Percentiles rank a stretch among this genome's conserved stretches.
These are phyloP conservation scores for Brachypterus glaber DNA, from an alignment of 2,888 invertebrate species.

Conservation along the genomic window DNA sequence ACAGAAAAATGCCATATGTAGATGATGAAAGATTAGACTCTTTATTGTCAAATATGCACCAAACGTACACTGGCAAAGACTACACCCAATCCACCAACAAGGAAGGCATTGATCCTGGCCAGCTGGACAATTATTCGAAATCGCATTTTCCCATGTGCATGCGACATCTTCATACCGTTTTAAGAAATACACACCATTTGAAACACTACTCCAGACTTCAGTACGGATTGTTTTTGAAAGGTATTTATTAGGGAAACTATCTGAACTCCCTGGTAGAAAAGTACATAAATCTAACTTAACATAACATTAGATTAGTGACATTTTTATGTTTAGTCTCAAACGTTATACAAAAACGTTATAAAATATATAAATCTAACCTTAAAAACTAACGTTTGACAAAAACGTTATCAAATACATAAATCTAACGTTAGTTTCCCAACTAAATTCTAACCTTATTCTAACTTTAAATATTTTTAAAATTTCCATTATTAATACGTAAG, in stretches of 20 bases:
- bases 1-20: conserved; percentile 61
- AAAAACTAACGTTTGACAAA: too few species aligned
- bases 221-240: conserved; percentile 91
- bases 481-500: too few species aligned
- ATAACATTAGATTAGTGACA: not conserved
- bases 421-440: too few species aligned
- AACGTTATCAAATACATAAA: too few species aligned
- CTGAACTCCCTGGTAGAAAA: too few species aligned
- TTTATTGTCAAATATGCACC: conserved; percentile 68
- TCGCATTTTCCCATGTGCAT: conserved; percentile 95
- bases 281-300: too few species aligned
- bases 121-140: conserved; percentile 64
- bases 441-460: too few species aligned
- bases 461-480: too few species aligned
- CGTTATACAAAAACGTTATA: too few species aligned
- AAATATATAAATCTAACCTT: too few species aligned
- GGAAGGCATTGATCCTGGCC: conserved; percentile 28
- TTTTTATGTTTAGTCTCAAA: too few species aligned
- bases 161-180: conserved; percentile 74
- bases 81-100: conserved; percentile 48
- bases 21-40: conserved; percentile 74
- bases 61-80: conserved; percentile 75
- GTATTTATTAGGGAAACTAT: conserved; percentile 32
- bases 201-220: conserved; percentile 81
- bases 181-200: conserved; percentile 77